phyloP scores from a whole-genome alignment of 2,113 vertebrate genomes.

The Oncorhynchus keta region DNA sequence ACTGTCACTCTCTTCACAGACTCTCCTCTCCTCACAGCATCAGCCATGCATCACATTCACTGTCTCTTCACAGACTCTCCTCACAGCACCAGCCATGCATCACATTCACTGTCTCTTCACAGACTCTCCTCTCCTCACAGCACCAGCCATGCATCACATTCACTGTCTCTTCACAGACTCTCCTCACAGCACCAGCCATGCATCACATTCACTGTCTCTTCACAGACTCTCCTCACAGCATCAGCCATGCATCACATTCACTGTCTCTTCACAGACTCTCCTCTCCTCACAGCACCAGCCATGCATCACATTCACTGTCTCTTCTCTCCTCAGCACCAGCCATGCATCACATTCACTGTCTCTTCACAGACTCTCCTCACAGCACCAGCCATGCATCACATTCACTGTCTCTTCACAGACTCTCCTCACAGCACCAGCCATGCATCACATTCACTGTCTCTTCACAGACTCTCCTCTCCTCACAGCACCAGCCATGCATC shows the following conservation, averaged over 20 bases:
- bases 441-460: no score
- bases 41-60: conserved; percentile 6
- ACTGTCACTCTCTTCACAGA: conserved; percentile 6
- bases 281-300: conserved; percentile 6
- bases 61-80: not conserved
- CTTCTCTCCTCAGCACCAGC: not conserved
- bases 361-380: not conserved
- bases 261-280: not conserved
- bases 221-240: no score
- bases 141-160: no score
- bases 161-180: not conserved
- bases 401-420: not conserved
- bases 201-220: not conserved
- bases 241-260: no score
- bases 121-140: no score
- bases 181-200: conserved; percentile 8
- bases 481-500: not conserved
- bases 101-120: not conserved
- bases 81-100: no score
- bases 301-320: conserved; percentile 1
- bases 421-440: no score
- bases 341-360: no score
- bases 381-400: not conserved
- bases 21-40: conserved; percentile 5
- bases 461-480: conserved; percentile 7